Evolutionary conservation across 2,888 invertebrate species (phyloP).

Genomic region (Emmelina monodactyla): DNA sequence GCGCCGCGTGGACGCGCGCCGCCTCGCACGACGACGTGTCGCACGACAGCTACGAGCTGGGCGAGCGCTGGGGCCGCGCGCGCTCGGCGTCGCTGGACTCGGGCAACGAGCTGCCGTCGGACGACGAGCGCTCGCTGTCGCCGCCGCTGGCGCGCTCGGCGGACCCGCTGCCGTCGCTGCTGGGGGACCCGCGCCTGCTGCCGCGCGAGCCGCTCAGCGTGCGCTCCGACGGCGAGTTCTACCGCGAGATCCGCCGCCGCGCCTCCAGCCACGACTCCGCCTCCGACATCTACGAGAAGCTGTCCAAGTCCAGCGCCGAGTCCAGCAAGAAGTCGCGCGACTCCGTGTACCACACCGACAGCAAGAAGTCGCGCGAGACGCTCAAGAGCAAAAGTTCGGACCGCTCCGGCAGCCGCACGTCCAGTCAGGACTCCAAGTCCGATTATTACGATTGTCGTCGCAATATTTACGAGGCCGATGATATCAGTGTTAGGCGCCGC

Average conservation of each 20-base stretch:
- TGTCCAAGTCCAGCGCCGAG: constrained; percentile 71
- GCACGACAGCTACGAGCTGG: constrained; percentile 86
- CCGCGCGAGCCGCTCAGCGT: constrained; percentile 76
- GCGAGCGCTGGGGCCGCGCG: constrained; percentile 80
- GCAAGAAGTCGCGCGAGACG: constrained; percentile 71
- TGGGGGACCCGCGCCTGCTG: constrained; percentile 74
- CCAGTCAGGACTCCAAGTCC: constrained; percentile 76
- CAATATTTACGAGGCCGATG: constrained; percentile 70
- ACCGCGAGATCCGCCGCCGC: constrained; percentile 72
- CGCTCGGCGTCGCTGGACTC: constrained; percentile 80
- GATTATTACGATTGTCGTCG: constrained; percentile 74
- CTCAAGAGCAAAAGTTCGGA: constrained; percentile 70
- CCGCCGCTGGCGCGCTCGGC: constrained; percentile 58
- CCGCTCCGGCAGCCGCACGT: constrained; percentile 69
- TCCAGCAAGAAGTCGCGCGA: constrained; percentile 72
- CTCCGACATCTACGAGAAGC: constrained; percentile 74
- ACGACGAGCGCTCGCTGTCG: constrained; percentile 69
- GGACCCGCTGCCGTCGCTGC: no score
- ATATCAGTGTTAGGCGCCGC: constrained; percentile 70
- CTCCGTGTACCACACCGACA: constrained; percentile 71
- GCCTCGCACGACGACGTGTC: constrained; percentile 87
- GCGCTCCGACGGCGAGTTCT: constrained; percentile 77
- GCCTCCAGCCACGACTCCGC: constrained; percentile 74
- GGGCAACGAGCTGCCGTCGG: constrained; percentile 78
- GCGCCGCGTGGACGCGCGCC: constrained; percentile 68